phyloP scores from a whole-genome alignment of 2,888 invertebrate species.

The Acleris emargana region DNA sequence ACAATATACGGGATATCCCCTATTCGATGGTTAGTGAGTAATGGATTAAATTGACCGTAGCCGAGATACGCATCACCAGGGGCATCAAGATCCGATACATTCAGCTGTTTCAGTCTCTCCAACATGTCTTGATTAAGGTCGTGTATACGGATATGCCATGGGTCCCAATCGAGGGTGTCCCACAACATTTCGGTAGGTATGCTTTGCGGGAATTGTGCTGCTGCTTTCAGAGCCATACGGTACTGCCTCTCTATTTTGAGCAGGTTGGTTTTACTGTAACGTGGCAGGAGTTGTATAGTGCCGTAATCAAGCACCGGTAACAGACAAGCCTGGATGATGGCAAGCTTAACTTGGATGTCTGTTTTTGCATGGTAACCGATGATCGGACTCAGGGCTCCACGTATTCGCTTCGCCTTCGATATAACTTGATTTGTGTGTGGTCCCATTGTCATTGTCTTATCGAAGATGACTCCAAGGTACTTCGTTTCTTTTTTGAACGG shows the following conservation, averaged over 20 bases:
- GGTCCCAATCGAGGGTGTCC: no score
- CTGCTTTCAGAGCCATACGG: no score
- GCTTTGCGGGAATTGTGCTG: no score
- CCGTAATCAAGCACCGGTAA: constrained; percentile 25
- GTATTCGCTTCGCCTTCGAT: constrained; percentile 17
- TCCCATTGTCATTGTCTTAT: constrained; percentile 36
- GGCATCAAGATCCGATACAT: not conserved
- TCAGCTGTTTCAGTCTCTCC: no score
- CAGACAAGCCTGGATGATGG: constrained; percentile 6
- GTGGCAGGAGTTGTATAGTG: constrained; percentile 36
- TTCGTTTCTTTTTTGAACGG: constrained; percentile 12
- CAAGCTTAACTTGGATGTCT: not conserved
- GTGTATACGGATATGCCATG: no score
- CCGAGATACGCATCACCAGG: not conserved
- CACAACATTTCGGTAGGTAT: no score
- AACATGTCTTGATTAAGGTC: no score
- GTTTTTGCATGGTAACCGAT: constrained; percentile 6
- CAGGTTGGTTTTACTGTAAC: constrained; percentile 25
- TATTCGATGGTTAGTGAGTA: not conserved
- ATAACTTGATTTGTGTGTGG: constrained; percentile 29
- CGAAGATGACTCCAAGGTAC: constrained; percentile 36
- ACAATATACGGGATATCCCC: not conserved
- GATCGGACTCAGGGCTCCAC: constrained; percentile 18
- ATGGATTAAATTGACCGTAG: not conserved
- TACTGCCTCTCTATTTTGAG: no score